A percentile compares a stretch with the other conserved stretches of the same genome.
Conservation (phyloP, 2,888 invertebrate species). For the Acrocera orbiculus region DNA sequence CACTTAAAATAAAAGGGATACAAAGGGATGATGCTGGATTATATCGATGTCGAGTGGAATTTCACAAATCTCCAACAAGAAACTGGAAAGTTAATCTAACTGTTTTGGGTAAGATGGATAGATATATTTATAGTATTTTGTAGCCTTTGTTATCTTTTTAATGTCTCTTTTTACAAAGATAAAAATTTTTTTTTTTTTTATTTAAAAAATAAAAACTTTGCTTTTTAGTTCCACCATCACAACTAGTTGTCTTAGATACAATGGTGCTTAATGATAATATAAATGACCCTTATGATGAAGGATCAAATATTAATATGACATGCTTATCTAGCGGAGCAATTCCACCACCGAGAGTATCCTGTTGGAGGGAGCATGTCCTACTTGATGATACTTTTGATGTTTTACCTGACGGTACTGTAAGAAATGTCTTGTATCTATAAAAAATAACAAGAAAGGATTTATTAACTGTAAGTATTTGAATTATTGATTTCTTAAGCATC, state of each 20-base stretch:
- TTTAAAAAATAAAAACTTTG: too few species aligned
- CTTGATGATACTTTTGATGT: slow-evolving; percentile 40
- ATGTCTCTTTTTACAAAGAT: too few species aligned
- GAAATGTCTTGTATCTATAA: slow-evolving; percentile 27
- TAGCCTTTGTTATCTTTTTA: too few species aligned
- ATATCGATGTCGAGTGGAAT: slow-evolving; percentile 58
- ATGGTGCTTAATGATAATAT: slow-evolving; percentile 46
- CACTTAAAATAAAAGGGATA: slow-evolving; percentile 28
- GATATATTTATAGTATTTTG: too few species aligned
- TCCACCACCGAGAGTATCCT: slow-evolving; percentile 47
- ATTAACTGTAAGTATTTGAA: slow-evolving; percentile 22
- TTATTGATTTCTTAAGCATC: too few species aligned
- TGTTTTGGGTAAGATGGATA: slow-evolving; percentile 68
- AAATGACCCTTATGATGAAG: slow-evolving; percentile 63
- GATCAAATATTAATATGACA: slow-evolving; percentile 54
- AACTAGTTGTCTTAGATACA: slow-evolving; percentile 53
- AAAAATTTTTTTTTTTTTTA: too few species aligned
- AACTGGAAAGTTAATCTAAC: slow-evolving; percentile 77
- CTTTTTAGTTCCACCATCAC: slow-evolving; percentile 61
- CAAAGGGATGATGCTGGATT: slow-evolving; percentile 28
- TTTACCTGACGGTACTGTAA: slow-evolving; percentile 29
- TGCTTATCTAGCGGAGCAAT: slow-evolving; percentile 59
- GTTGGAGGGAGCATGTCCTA: slow-evolving; percentile 51
- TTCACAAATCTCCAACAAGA: slow-evolving; percentile 72
- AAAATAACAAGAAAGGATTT: slow-evolving; percentile 28